Conservation (phyloP, 2,113 vertebrate species). For the Leucopternis melanops region DNA sequence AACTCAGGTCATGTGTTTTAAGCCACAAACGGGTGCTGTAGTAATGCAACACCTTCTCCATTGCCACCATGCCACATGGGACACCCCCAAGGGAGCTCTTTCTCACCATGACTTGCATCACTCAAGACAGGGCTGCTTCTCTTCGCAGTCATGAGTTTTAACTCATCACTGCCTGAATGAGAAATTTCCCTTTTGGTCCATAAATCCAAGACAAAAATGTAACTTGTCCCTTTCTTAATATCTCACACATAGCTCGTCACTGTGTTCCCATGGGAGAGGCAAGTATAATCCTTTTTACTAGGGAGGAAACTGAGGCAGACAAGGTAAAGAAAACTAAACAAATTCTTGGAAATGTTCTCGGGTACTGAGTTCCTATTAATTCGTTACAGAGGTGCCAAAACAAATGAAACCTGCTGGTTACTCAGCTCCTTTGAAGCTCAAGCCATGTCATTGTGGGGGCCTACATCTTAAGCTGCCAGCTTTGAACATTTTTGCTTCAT, state of each 20-base stretch:
- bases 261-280: not conserved
- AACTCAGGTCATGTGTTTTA: not conserved
- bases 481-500: not conserved
- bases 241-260: not conserved
- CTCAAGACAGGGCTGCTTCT: not conserved
- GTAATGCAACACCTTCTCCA: not conserved
- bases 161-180: not conserved
- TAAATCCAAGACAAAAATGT: not conserved
- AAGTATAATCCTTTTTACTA: not conserved
- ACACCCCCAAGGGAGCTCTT: not conserved
- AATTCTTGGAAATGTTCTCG: not conserved
- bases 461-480: not conserved
- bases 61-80: no score
- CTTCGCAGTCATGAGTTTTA: not conserved
- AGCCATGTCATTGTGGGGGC: not conserved
- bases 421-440: not conserved
- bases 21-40: not conserved
- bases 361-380: not conserved
- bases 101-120: not conserved
- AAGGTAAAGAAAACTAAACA: not conserved
- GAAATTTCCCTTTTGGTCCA: not conserved
- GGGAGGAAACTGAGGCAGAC: not conserved
- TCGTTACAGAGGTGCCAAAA: not conserved
- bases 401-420: not conserved
- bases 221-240: not conserved